These are phyloP conservation scores for Sebastes minor DNA, from an alignment of 2,797 vertebrate species.

Conservation along the genomic window DNA sequence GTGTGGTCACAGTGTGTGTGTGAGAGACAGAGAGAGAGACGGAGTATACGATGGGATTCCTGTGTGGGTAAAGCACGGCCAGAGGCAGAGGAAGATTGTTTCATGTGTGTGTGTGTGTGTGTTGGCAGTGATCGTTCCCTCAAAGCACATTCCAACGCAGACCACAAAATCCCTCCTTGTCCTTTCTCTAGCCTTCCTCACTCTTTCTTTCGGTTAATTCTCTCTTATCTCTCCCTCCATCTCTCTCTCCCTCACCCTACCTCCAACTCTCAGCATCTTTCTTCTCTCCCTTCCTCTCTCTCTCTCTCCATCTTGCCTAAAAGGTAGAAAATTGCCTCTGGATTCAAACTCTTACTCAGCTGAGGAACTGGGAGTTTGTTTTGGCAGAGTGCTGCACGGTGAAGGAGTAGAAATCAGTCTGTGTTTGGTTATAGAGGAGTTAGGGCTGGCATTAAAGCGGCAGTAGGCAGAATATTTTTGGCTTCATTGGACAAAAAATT, in stretches of 20 bases:
- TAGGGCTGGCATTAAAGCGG: background rate
- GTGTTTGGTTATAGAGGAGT: background rate
- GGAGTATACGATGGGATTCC: constrained; percentile 1
- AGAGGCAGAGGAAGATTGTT: constrained; percentile 31
- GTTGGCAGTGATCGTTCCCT: constrained; percentile 44
- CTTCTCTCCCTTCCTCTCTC: background rate
- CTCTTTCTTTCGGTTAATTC: constrained; percentile 24
- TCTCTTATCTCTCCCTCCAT: constrained; percentile 26
- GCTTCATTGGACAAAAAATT: too few relatives aligned
- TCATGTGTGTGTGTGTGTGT: constrained; percentile 23
- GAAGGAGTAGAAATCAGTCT: background rate
- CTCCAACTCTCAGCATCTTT: constrained; percentile 6
- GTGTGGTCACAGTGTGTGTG: background rate
- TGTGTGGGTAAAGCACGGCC: constrained; percentile 37
- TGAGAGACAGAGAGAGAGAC: background rate
- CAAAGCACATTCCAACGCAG: constrained; percentile 63
- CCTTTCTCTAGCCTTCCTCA: constrained; percentile 32
- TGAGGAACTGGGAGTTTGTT: constrained; percentile 15
- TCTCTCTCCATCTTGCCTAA: background rate
- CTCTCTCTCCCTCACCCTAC: background rate
- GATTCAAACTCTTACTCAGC: constrained; percentile 8
- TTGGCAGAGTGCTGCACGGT: background rate
- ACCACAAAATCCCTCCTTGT: constrained; percentile 64
- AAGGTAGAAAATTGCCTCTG: constrained; percentile 2
- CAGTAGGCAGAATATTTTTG: too few relatives aligned